Percentiles rank a stretch among this genome's conserved stretches.
phyloP scores from a whole-genome alignment of 2,888 invertebrate species.

The Xestia ashworthii region DNA sequence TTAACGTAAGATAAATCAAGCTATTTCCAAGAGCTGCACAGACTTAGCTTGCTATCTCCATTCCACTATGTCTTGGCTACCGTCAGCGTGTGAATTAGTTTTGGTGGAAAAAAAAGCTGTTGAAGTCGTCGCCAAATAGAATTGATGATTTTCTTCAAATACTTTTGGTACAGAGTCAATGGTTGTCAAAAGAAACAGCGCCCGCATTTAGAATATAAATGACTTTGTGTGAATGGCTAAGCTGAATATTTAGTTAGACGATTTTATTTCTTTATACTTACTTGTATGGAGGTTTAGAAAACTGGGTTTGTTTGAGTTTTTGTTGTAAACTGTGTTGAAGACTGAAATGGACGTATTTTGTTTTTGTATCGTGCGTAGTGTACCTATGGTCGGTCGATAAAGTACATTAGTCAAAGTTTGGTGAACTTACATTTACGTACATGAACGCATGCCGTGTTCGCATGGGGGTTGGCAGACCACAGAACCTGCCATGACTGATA shows the following conservation, averaged over 20 bases:
- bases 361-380: neutral
- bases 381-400: neutral
- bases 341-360: neutral
- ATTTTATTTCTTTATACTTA: slow-evolving; percentile 31
- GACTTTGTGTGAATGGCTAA: slow-evolving; percentile 33
- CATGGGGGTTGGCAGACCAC: neutral
- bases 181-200: slow-evolving; percentile 57
- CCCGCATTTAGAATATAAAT: slow-evolving; percentile 50
- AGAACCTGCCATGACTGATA: neutral
- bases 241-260: slow-evolving; percentile 12
- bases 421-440: neutral
- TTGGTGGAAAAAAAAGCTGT: slow-evolving; percentile 55
- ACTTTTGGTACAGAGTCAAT: slow-evolving; percentile 52
- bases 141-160: slow-evolving; percentile 62
- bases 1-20: neutral
- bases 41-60: slow-evolving; percentile 23
- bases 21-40: neutral
- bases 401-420: neutral
- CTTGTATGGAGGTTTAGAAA: slow-evolving; percentile 8
- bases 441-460: neutral
- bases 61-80: slow-evolving; percentile 33
- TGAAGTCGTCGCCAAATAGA: slow-evolving; percentile 61
- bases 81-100: slow-evolving; percentile 67
- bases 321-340: neutral
- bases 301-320: neutral